phyloP scores from a whole-genome alignment of 1,140 invertebrate species.

The Oreohelix idahoensis region DNA sequence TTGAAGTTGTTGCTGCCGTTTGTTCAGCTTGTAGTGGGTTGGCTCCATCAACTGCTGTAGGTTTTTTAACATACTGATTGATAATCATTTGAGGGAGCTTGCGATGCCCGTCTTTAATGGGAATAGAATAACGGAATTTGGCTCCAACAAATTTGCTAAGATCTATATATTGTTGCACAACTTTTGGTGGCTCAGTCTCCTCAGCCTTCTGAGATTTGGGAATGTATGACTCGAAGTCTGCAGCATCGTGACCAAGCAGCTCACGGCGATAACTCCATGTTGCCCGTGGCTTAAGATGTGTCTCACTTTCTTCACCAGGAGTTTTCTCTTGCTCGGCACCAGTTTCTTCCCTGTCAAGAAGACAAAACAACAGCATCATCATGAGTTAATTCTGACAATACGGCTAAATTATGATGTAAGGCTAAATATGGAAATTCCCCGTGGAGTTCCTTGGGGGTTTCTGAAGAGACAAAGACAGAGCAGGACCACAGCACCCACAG shows the following conservation, averaged over 20 bases:
- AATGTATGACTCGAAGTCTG: constrained; percentile 37
- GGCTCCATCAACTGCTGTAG: background rate
- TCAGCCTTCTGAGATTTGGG: background rate
- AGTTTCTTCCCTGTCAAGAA: background rate
- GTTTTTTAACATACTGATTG: constrained; percentile 32
- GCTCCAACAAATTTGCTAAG: constrained; percentile 33
- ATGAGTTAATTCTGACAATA: too few species aligned
- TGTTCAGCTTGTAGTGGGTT: background rate
- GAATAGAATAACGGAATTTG: constrained; percentile 28
- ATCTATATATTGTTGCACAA: background rate
- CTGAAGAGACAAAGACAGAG: too few species aligned
- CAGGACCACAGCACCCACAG: too few species aligned
- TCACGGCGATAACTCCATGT: constrained; percentile 49
- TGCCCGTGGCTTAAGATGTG: constrained; percentile 15
- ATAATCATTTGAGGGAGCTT: background rate
- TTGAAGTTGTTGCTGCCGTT: background rate
- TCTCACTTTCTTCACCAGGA: background rate
- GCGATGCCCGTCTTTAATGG: background rate
- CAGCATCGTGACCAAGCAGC: background rate
- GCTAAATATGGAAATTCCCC: too few species aligned
- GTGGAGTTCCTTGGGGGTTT: too few species aligned
- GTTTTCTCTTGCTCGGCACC: background rate
- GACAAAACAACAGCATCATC: too few species aligned
- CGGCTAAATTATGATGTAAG: too few species aligned
- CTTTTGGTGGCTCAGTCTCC: background rate